Conservation (phyloP, 1,140 invertebrate species). For the Lordiphosa stackelbergi region DNA sequence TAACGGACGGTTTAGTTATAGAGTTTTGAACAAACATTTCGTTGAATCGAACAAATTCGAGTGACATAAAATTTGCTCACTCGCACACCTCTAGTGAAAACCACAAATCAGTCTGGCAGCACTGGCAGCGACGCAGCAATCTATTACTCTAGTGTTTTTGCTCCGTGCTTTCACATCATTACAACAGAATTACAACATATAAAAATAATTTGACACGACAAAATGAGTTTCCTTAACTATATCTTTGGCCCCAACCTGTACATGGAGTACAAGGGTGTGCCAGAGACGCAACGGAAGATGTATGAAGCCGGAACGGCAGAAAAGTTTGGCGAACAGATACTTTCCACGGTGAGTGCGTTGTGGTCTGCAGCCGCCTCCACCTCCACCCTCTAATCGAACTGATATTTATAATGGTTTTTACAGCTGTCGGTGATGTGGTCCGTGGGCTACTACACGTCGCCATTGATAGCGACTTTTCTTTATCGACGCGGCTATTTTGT, state of each 20-base stretch:
- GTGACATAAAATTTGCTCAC: too few relatives aligned
- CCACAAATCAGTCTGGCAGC: too few relatives aligned
- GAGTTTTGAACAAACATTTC: too few relatives aligned
- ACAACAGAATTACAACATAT: slow-evolving; percentile 33
- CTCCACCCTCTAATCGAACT: background rate
- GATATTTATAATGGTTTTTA: slow-evolving; percentile 23
- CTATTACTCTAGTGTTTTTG: too few relatives aligned
- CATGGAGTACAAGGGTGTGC: slow-evolving; percentile 80
- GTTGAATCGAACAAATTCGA: too few relatives aligned
- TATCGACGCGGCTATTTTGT: slow-evolving; percentile 84
- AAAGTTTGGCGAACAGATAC: slow-evolving; percentile 84
- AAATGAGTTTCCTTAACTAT: slow-evolving; percentile 77
- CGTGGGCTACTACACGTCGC: slow-evolving; percentile 85
- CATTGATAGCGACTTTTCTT: slow-evolving; percentile 85
- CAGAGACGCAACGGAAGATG: slow-evolving; percentile 78
- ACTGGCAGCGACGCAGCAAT: slow-evolving; percentile 12
- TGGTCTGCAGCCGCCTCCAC: background rate
- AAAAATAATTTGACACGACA: slow-evolving; percentile 22
- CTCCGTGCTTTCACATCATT: slow-evolving; percentile 28
- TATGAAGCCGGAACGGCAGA: slow-evolving; percentile 84
- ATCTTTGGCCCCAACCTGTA: slow-evolving; percentile 82
- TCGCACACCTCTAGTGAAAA: too few relatives aligned
- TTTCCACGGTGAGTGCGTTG: slow-evolving; percentile 82
- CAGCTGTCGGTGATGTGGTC: slow-evolving; percentile 83
- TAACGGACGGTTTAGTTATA: too few relatives aligned